A percentile compares a stretch with the other conserved stretches of the same genome.
Conservation (phyloP, 2,888 invertebrate genomes). For the Salticus scenicus region DNA sequence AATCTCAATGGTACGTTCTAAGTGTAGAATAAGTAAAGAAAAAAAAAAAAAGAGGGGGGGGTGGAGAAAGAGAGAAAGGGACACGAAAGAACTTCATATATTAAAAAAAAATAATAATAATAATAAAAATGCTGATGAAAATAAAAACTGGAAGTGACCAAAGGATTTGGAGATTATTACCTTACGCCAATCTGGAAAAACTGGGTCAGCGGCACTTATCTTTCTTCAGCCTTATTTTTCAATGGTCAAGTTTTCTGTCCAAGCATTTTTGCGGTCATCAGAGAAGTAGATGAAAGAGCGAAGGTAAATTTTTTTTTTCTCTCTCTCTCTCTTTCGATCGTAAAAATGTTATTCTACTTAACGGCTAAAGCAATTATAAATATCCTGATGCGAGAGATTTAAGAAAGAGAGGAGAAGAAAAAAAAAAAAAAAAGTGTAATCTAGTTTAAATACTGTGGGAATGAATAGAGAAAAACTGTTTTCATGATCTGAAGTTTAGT, state of each 20-base stretch:
- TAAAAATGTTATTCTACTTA: neutral
- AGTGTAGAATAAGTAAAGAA: neutral
- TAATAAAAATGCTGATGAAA: neutral
- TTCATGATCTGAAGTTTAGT: too few species aligned
- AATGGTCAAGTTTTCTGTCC: constrained; percentile 50
- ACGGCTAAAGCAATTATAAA: neutral
- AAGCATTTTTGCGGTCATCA: constrained; percentile 10
- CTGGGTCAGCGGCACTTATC: constrained; percentile 45
- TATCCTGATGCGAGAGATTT: neutral
- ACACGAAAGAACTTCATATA: neutral
- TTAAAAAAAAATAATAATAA: neutral
- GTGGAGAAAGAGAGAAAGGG: too few species aligned
- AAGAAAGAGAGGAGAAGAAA: too few species aligned
- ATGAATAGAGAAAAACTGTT: too few species aligned
- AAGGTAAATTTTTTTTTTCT: constrained; percentile 13
- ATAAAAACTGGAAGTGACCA: constrained; percentile 24
- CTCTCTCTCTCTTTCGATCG: constrained; percentile 17
- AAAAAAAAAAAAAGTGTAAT: too few species aligned
- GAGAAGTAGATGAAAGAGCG: constrained; percentile 1
- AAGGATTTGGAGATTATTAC: constrained; percentile 53
- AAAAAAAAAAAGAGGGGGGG: neutral
- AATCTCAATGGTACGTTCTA: constrained; percentile 13
- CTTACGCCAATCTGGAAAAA: constrained; percentile 41
- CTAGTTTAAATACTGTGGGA: too few species aligned
- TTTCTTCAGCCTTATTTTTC: constrained; percentile 23